Percentiles rank a stretch among this genome's conserved stretches.
phyloP scores from a whole-genome alignment of 1,140 invertebrate species.

The Ceratina calcarata region DNA sequence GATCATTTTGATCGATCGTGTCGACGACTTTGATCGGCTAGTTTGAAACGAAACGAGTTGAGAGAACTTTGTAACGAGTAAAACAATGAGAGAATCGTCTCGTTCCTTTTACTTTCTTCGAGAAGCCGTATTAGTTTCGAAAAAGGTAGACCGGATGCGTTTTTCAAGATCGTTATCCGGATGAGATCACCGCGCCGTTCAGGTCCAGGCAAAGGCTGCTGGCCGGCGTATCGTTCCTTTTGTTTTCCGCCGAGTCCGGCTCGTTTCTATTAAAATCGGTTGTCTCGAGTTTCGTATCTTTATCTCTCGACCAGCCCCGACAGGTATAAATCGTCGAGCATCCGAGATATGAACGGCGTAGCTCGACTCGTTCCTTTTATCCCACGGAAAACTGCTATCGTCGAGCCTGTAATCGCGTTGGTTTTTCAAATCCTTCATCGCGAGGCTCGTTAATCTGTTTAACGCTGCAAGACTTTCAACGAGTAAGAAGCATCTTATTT shows the following conservation, averaged over 20 bases:
- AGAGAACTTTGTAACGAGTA: too few species aligned
- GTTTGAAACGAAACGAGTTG: not conserved
- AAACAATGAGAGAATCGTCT: not conserved
- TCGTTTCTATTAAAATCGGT: constrained; percentile 34
- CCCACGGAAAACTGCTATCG: constrained; percentile 5
- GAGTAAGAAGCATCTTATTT: too few species aligned
- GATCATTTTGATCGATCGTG: too few species aligned
- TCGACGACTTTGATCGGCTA: too few species aligned
- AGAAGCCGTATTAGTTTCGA: constrained; percentile 31
- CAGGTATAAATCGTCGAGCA: constrained; percentile 30
- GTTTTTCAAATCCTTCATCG: not conserved
- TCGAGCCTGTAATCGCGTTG: not conserved
- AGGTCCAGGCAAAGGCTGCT: not conserved
- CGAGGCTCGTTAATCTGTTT: not conserved
- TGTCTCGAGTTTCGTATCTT: constrained; percentile 27
- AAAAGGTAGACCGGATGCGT: constrained; percentile 26
- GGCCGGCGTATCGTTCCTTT: not conserved
- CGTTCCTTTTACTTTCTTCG: not conserved
- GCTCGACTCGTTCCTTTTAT: not conserved
- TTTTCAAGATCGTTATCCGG: constrained; percentile 40
- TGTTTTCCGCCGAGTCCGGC: constrained; percentile 8
- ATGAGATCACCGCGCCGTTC: constrained; percentile 14
- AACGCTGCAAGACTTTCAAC: not conserved
- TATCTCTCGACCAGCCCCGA: constrained; percentile 5
- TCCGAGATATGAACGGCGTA: not conserved